Percentiles rank a stretch among this genome's conserved stretches.
Evolutionary conservation across 2,113 vertebrate genomes (phyloP).

Genomic region (Halichoeres trimaculatus): DNA sequence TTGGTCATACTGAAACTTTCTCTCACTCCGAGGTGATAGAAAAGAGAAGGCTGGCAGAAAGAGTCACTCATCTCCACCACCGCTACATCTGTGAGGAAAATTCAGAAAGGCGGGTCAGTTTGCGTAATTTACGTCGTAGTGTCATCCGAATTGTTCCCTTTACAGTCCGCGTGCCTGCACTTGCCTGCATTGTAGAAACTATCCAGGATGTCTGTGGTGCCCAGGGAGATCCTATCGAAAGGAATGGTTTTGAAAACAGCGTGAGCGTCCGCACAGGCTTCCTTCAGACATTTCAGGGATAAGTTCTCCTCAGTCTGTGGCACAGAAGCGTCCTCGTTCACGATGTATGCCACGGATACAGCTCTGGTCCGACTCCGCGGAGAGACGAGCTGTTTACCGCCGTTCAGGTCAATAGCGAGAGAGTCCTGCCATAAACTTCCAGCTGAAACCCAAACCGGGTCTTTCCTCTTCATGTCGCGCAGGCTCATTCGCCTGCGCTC

Average conservation of each 20-base stretch:
- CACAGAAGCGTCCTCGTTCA: slow-evolving; percentile 76
- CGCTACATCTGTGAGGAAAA: slow-evolving; percentile 84
- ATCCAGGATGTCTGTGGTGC: slow-evolving; percentile 83
- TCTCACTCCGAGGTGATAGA: slow-evolving; percentile 91
- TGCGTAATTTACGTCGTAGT: neutral
- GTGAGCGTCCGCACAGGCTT: slow-evolving; percentile 84
- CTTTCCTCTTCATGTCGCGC: slow-evolving; percentile 67
- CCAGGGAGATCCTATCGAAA: slow-evolving; percentile 82
- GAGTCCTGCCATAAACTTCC: slow-evolving; percentile 92
- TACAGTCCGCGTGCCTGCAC: slow-evolving; percentile 46
- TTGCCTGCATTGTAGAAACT: slow-evolving; percentile 92
- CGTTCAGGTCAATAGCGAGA: slow-evolving; percentile 79
- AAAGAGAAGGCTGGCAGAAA: slow-evolving; percentile 90
- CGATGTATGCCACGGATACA: slow-evolving; percentile 84
- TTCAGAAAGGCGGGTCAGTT: slow-evolving; percentile 1
- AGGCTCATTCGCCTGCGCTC: slow-evolving; percentile 82
- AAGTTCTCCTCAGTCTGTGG: slow-evolving; percentile 76
- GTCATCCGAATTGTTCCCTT: neutral
- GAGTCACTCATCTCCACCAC: slow-evolving; percentile 91
- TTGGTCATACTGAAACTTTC: slow-evolving; percentile 95
- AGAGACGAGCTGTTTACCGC: slow-evolving; percentile 59
- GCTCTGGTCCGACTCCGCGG: slow-evolving; percentile 79
- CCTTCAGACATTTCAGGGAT: slow-evolving; percentile 83
- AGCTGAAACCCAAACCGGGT: slow-evolving; percentile 72
- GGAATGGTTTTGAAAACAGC: slow-evolving; percentile 79